A percentile compares a stretch with the other conserved stretches of the same genome.
These are phyloP conservation scores for Nycticorax nycticorax DNA, from an alignment of 2,113 vertebrate genomes.

Conservation along the genomic window DNA sequence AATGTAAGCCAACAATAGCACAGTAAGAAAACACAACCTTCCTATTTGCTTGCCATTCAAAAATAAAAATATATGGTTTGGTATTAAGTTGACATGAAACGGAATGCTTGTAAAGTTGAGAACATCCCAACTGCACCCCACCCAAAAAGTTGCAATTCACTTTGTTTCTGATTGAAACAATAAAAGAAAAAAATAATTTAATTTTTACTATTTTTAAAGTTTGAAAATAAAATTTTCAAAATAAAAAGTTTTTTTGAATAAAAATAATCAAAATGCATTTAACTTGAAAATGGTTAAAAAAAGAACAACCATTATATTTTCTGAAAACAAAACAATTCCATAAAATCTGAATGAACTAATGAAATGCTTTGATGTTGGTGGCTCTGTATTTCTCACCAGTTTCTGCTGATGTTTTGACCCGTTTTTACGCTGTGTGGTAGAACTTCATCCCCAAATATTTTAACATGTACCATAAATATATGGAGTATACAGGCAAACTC, in stretches of 20 bases:
- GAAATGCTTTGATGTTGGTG: background rate
- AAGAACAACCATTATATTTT: background rate
- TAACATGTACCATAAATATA: background rate
- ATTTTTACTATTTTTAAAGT: background rate
- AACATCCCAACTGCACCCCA: background rate
- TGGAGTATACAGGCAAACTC: background rate
- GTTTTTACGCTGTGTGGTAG: background rate
- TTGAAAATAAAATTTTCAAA: background rate
- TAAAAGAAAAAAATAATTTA: background rate
- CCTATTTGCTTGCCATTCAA: background rate
- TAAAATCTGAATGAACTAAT: background rate
- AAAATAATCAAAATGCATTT: background rate
- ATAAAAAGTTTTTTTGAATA: background rate
- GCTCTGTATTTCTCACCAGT: background rate
- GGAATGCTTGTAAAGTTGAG: background rate
- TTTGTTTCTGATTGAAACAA: background rate
- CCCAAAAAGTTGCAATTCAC: background rate
- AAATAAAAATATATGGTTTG: background rate
- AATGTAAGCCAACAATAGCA: background rate
- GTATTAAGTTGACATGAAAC: background rate
- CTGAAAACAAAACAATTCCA: background rate
- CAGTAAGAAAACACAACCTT: background rate
- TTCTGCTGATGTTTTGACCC: background rate
- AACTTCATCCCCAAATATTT: background rate
- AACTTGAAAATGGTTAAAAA: background rate